Evolutionary conservation across 30 jellyfish, hydroid and myxozoan species (phyloP).

Genomic region (Euphysa ruthae): DNA sequence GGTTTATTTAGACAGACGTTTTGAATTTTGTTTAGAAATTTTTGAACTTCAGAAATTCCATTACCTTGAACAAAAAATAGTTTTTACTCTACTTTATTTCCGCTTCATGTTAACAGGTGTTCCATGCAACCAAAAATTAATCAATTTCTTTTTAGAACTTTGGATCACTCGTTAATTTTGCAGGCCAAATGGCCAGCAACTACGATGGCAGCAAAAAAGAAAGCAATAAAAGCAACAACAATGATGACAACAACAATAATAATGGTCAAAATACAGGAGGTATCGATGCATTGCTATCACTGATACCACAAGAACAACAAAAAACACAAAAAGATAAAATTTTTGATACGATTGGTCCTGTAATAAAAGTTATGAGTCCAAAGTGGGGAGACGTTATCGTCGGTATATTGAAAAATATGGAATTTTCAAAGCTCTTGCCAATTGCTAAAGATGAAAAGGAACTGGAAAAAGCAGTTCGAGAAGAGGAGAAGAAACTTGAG

Average conservation of each 20-base stretch:
- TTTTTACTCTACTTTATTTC: no score
- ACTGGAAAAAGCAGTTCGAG: conserved; percentile 8
- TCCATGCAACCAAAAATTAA: no score
- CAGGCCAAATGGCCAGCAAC: not conserved
- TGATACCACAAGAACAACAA: conserved; percentile 22
- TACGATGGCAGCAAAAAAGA: not conserved
- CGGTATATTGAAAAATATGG: conserved; percentile 14
- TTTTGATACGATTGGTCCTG: conserved; percentile 7
- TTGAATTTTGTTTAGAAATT: no score
- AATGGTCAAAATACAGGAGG: not conserved
- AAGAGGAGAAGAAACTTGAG: conserved; percentile 19
- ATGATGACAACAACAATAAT: not conserved
- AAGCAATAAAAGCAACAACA: not conserved
- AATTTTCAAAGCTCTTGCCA: not conserved
- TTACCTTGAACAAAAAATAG: no score
- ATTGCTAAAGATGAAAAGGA: not conserved
- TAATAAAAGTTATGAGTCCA: conserved; percentile 19
- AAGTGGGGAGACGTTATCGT: conserved; percentile 27
- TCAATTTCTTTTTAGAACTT: conserved; percentile 1
- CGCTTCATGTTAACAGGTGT: no score
- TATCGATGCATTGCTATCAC: not conserved
- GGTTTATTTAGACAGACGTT: no score
- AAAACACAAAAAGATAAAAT: conserved; percentile 7
- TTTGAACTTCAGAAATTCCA: no score
- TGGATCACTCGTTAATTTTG: not conserved